Evolutionary conservation across 30 jellyfish, hydroid and myxozoan species (phyloP).

Genomic region (Rhopilema esculentum): DNA sequence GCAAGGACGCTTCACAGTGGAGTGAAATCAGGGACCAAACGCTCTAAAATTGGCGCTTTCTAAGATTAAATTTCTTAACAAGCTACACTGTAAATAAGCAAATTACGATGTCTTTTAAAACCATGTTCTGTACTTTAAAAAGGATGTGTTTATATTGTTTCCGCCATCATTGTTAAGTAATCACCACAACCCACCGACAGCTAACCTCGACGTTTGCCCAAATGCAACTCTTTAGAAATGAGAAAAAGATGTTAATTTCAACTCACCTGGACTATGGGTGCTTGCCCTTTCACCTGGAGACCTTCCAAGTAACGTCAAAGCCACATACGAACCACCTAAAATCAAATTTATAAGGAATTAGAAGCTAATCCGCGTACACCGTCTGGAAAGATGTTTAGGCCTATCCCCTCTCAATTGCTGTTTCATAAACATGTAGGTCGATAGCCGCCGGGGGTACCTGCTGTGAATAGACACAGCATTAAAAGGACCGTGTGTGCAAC

Average conservation of each 20-base stretch:
- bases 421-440: slow-evolving; percentile 28
- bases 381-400: slow-evolving; percentile 35
- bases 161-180: neutral
- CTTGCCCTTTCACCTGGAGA: slow-evolving; percentile 57
- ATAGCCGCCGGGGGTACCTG: slow-evolving; percentile 10
- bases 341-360: slow-evolving; percentile 36
- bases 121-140: neutral
- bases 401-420: slow-evolving; percentile 14
- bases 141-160: neutral
- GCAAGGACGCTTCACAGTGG: neutral
- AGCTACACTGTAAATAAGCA: neutral
- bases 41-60: neutral
- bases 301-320: slow-evolving; percentile 92
- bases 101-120: neutral
- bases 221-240: neutral
- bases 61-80: neutral
- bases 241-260: neutral
- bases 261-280: slow-evolving; percentile 66
- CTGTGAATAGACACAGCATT: neutral
- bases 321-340: slow-evolving; percentile 94
- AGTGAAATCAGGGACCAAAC: neutral
- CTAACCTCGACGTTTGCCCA: neutral
- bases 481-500: neutral
- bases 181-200: neutral
- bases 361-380: slow-evolving; percentile 25